Conservation (phyloP, 2,888 invertebrate genomes). For the Stegophylla sp. region DNA sequence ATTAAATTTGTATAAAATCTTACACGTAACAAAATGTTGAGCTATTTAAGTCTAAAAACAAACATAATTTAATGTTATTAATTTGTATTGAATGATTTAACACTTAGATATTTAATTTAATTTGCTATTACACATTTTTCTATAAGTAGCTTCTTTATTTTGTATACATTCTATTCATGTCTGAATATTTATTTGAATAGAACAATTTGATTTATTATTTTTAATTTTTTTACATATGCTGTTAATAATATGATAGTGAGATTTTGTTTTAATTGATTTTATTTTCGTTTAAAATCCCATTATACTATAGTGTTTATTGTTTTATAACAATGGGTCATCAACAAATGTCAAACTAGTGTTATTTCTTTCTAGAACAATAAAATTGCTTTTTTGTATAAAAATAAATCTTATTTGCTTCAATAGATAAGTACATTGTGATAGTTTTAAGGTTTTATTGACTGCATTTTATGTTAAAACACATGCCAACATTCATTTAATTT, state of each 20-base stretch:
- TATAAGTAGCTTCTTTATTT: not conserved
- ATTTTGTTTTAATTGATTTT: constrained; percentile 20
- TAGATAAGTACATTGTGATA: constrained; percentile 56
- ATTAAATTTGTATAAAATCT: constrained; percentile 49
- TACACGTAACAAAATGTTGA: constrained; percentile 14
- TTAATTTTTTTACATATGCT: not conserved
- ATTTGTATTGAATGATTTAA: not conserved
- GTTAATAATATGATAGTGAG: constrained; percentile 25
- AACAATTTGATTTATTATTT: not conserved
- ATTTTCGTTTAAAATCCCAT: not conserved
- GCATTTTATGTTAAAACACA: constrained; percentile 47
- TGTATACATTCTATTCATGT: constrained; percentile 7
- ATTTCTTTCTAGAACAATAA: not conserved
- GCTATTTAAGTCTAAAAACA: constrained; percentile 16
- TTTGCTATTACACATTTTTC: constrained; percentile 29
- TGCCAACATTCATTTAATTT: constrained; percentile 48
- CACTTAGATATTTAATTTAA: constrained; percentile 5
- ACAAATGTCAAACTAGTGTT: constrained; percentile 12
- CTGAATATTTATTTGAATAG: not conserved
- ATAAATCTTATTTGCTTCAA: constrained; percentile 53
- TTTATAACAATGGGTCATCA: not conserved
- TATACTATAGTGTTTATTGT: constrained; percentile 19
- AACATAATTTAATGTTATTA: constrained; percentile 25
- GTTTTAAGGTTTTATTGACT: constrained; percentile 52
- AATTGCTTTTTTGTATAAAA: constrained; percentile 43